A percentile compares a stretch with the other conserved stretches of the same genome.
phyloP scores from a whole-genome alignment of 2,113 vertebrate species.

The Excalfactoria chinensis region DNA sequence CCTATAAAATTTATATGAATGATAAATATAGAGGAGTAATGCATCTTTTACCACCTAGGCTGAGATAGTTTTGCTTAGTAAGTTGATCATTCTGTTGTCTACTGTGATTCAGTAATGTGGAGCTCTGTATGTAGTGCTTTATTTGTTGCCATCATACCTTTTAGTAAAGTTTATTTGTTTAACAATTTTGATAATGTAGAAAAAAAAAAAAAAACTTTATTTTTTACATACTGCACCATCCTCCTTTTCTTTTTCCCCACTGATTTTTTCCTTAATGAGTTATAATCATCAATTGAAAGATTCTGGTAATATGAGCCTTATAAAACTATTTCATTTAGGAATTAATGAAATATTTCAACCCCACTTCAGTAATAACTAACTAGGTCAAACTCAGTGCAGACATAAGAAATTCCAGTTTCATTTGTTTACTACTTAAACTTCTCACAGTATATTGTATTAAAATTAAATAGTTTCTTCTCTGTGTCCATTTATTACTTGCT shows the following conservation, averaged over 20 bases:
- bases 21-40: conserved; percentile 11
- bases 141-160: not conserved
- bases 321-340: not conserved
- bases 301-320: not conserved
- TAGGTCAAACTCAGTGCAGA: not conserved
- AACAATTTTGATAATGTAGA: not conserved
- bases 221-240: not conserved
- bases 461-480: not conserved
- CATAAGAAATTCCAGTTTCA: not conserved
- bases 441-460: not conserved
- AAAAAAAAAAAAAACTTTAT: not conserved
- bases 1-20: not conserved
- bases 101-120: not conserved
- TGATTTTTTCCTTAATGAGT: not conserved
- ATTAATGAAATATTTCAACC: not conserved
- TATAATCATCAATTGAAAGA: not conserved
- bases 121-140: not conserved
- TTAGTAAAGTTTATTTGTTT: not conserved
- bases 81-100: not conserved
- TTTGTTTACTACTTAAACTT: not conserved
- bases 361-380: not conserved
- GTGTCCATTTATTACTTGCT: not conserved
- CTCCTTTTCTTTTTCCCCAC: not conserved
- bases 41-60: accelerated
- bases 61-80: not conserved